These are phyloP conservation scores for Drosophila helvetica DNA, from an alignment of 2,888 invertebrate genomes.

Conservation along the genomic window DNA sequence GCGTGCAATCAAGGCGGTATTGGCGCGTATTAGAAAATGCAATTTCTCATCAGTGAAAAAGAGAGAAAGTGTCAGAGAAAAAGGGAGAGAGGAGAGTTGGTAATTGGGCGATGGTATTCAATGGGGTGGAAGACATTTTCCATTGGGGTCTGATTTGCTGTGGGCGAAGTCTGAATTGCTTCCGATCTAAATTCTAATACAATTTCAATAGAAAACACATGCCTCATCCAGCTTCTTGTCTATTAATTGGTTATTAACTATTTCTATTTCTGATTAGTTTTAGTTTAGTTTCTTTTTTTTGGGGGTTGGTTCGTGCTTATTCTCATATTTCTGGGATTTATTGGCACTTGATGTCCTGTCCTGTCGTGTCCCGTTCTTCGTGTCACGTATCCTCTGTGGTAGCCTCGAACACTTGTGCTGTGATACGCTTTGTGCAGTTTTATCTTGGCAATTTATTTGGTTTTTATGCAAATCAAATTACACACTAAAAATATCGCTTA, in stretches of 20 bases:
- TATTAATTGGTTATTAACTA: slow-evolving; percentile 1
- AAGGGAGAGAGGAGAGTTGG: slow-evolving; percentile 9
- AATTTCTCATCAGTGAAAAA: slow-evolving; percentile 15
- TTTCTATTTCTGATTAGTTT: slow-evolving; percentile 27
- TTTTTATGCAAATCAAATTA: slow-evolving; percentile 72
- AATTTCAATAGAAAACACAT: neutral
- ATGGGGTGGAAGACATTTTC: neutral
- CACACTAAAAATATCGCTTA: slow-evolving; percentile 40
- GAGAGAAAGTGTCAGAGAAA: slow-evolving; percentile 9
- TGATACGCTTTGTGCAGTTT: slow-evolving; percentile 49
- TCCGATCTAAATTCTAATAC: neutral
- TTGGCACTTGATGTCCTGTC: slow-evolving; percentile 52
- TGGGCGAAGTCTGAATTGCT: neutral
- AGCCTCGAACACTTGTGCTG: slow-evolving; percentile 12
- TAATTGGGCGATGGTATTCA: slow-evolving; percentile 21
- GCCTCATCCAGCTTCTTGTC: neutral
- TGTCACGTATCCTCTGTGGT: slow-evolving; percentile 31
- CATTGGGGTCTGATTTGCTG: too few relatives aligned
- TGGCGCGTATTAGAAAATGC: slow-evolving; percentile 42
- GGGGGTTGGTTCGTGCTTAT: slow-evolving; percentile 44
- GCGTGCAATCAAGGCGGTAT: slow-evolving; percentile 43
- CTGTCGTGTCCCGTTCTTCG: slow-evolving; percentile 13
- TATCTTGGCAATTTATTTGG: slow-evolving; percentile 68
- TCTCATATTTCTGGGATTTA: slow-evolving; percentile 58
- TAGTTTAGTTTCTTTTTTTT: neutral